Evolutionary conservation across 2,888 invertebrate species (phyloP), one percentile per base, ranked within the genome.

Genomic region (Yponomeuta sedellus): DNA sequence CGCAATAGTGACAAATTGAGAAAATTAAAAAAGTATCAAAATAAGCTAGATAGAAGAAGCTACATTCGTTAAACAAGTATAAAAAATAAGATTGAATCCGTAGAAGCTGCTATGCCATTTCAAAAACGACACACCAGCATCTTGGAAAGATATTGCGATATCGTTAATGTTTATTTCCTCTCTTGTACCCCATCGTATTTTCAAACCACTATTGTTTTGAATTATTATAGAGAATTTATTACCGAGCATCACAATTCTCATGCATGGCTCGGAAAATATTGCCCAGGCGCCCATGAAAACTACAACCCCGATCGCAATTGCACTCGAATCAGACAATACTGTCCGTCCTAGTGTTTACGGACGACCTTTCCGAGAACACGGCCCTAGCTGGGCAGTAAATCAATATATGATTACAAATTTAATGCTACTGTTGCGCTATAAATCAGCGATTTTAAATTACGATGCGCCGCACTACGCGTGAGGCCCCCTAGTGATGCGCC

Each of bases 381-480:
- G 58, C 58, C 12, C 58, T 58, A 19, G 58, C 90, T 86, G 72
- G 69, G 82, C 82, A 85, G 88, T 91, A 91, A 91, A 91, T 91
- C 90, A 90, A 90, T 90, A 90, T 89, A 88, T 89, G 89, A 91
- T 90, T 90, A 91, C 90, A 91, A 90, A 90, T 91, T 90, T 91
- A 90, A 90, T 90, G 90, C 90, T 90, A 91, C 90, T 85, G 90
- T 90, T 89, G 86, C 79, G 79, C 84, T 84, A 88, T 91, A 91
- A 91, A 91, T 91, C 90, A 88, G 84, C 74, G 78, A 86, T 88
- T 89, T 88, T 88, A 88, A 90, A 88, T 90, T 88, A 90, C 88
- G 90, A 87, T 80, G 86, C 80, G 82, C 82, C 80, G 79, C 84
- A 79, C 84, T 77, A 86, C 88, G 89, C 89, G 89, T 87, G 88